Evolutionary conservation across 2,888 invertebrate genomes (phyloP).

Genomic region (Drosophila mettleri): DNA sequence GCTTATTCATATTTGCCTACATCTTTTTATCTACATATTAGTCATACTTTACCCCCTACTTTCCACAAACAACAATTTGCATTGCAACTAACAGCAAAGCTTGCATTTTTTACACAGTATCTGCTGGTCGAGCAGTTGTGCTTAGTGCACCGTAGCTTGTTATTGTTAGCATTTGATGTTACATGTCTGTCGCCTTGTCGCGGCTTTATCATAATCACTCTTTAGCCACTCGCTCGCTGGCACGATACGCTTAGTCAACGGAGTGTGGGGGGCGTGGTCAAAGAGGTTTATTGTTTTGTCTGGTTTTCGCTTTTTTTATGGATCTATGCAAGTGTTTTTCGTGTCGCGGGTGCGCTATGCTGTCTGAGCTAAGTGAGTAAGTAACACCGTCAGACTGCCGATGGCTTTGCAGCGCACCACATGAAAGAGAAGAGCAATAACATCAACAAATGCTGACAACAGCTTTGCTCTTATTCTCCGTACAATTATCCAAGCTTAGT

Average conservation of each 20-base stretch:
- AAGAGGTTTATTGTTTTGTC: conserved; percentile 2
- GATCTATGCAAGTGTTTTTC: conserved; percentile 26
- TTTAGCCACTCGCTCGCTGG: conserved; percentile 30
- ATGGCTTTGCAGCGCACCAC: conserved; percentile 25
- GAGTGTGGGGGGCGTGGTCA: not conserved
- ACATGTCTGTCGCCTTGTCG: conserved; percentile 51
- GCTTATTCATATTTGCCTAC: too few species aligned
- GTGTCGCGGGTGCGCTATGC: conserved; percentile 16
- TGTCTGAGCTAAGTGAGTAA: conserved; percentile 60
- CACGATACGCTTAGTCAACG: not conserved
- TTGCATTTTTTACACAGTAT: not conserved
- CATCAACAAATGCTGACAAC: conserved; percentile 9
- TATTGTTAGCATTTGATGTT: conserved; percentile 52
- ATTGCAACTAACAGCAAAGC: too few species aligned
- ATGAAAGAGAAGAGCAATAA: not conserved
- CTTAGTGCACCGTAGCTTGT: not conserved
- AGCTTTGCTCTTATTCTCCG: conserved; percentile 22
- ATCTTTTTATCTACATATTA: too few species aligned
- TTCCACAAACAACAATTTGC: too few species aligned
- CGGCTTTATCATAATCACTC: conserved; percentile 55
- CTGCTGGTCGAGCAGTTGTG: not conserved
- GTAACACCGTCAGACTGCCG: conserved; percentile 46
- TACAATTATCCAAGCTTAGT: conserved; percentile 31
- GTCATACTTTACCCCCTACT: too few species aligned
- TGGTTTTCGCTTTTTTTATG: conserved; percentile 19